phyloP scores from a whole-genome alignment of 2,888 invertebrate genomes.

The Dryobota labecula region DNA sequence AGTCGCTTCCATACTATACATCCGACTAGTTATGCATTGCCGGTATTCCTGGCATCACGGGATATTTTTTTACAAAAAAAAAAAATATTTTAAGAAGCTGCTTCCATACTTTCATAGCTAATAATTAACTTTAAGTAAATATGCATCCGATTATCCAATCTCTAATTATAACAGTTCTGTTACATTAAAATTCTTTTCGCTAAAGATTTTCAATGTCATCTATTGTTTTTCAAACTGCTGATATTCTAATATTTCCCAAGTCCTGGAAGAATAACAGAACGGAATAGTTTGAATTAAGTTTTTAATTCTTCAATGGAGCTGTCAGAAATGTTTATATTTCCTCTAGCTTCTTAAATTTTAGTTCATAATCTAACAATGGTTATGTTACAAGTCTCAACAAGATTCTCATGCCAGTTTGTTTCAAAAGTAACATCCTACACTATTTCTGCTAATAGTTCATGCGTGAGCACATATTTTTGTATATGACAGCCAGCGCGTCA shows the following conservation, averaged over 20 bases:
- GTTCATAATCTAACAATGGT: not conserved
- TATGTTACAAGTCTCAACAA: constrained; percentile 30
- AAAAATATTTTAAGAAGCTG: no score
- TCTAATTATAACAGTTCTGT: not conserved
- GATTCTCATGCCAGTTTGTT: constrained; percentile 31
- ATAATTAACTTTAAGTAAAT: no score
- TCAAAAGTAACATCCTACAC: constrained; percentile 34
- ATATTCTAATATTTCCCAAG: not conserved
- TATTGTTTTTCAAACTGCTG: not conserved
- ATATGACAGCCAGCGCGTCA: constrained; percentile 28
- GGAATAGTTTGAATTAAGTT: not conserved
- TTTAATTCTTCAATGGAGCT: not conserved
- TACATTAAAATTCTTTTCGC: not conserved
- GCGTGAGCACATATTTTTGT: constrained; percentile 39
- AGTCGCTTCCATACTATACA: no score
- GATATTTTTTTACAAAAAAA: no score
- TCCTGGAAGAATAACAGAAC: not conserved
- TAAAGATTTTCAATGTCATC: not conserved
- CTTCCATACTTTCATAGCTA: no score
- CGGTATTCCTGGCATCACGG: no score
- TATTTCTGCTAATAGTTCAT: constrained; percentile 40
- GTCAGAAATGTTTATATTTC: not conserved
- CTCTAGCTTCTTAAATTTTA: not conserved
- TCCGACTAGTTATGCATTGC: no score
- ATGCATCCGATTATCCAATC: no score